Base-by-base conservation (phyloP, 2,113 vertebrate species). In the Hassar affinis region DNA sequence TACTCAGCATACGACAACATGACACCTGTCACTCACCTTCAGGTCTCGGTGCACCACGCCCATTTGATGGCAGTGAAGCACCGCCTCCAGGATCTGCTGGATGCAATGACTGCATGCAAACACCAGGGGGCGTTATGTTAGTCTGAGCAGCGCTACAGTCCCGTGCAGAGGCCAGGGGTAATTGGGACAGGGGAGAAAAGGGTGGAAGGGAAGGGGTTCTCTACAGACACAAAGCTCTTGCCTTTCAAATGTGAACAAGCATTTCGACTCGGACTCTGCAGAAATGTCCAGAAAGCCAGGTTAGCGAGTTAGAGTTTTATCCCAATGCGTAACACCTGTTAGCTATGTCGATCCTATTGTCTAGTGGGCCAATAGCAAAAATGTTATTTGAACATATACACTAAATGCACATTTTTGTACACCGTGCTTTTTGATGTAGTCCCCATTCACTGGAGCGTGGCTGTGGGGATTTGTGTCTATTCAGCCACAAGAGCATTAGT, bases 21-120 rank as follows among this genome's bases (percentile, higher is more conserved):
- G 80, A 88, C 79, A 84, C 86, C 88, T 83, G 77, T 90, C 89
- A 96, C 96, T 96, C 93, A 98, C 97, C 96, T 98, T 99, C 91
- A 99, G 96, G 93, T 98, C 97, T 92, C 97, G 95, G 95, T 99
- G 97, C 92, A 99, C 97, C 88, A 99, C 97, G 84, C 97, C 97
- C 96, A 97, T 97, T 93, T 98, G 97, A 94, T 98, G 96, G 94
- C 96, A 98, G 90, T 97, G 97, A 92, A 97, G 96, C 91, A 98
- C 97, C 75, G 96, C 96, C 93, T 98, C 97, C 95, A 98, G 94
- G 95, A 98, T 98, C 95, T 97, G 96, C 96, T 97, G 96, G 94
- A 97, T 97, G 94, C 96, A 98, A 95, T 98, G 97, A 94, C 97
- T 98, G 95, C 91, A 92, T 95, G 95, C 94, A 95, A 96, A 97